Evolutionary conservation across 2,797 vertebrate genomes (phyloP).

Genomic region (Nyctalus aviator): DNA sequence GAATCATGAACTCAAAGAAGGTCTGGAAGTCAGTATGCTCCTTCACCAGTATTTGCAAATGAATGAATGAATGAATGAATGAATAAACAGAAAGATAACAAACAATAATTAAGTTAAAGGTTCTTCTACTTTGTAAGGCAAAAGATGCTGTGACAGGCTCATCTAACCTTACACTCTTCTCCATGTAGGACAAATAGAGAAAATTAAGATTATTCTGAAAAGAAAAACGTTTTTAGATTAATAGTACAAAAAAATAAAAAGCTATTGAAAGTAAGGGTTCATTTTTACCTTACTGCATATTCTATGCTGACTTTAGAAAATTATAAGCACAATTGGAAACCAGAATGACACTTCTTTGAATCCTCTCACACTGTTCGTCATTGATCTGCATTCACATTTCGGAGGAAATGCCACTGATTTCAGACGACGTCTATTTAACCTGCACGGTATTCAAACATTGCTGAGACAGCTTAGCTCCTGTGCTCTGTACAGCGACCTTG

Average conservation of each 20-base stretch:
- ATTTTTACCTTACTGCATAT: constrained; percentile 79
- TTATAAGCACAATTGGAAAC: constrained; percentile 86
- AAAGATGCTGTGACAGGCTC: not conserved
- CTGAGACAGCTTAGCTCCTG: constrained; percentile 84
- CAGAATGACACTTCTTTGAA: constrained; percentile 87
- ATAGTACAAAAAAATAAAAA: constrained; percentile 86
- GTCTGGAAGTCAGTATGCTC: not conserved
- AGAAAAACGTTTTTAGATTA: constrained; percentile 85
- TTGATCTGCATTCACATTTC: constrained; percentile 88
- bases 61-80: not conserved
- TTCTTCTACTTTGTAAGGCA: constrained; percentile 35
- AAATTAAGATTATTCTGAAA: constrained; percentile 84
- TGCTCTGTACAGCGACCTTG: constrained; percentile 85
- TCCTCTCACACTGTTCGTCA: constrained; percentile 86
- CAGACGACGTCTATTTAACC: constrained; percentile 87
- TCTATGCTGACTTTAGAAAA: constrained; percentile 83
- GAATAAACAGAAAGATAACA: not conserved
- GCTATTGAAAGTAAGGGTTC: constrained; percentile 83
- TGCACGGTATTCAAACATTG: constrained; percentile 85
- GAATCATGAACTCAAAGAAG: not conserved
- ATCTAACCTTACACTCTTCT: constrained; percentile 62
- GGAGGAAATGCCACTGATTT: constrained; percentile 87
- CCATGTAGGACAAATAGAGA: constrained; percentile 82
- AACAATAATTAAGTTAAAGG: not conserved
- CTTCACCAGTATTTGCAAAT: not conserved